These are phyloP conservation scores for Sphenodon punctatus DNA, from an alignment of 2,797 vertebrate genomes.

Conservation along the genomic window DNA sequence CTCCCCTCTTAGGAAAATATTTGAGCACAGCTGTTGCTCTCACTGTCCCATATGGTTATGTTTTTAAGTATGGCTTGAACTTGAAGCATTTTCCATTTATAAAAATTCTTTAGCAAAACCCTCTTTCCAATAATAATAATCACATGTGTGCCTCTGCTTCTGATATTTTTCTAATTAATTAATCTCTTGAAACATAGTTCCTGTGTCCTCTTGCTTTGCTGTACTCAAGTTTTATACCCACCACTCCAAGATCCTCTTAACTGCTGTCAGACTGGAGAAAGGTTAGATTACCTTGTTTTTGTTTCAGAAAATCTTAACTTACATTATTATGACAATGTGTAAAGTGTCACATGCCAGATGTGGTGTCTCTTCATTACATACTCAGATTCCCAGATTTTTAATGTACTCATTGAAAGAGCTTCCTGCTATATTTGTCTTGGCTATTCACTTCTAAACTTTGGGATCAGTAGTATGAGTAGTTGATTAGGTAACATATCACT, in stretches of 20 bases:
- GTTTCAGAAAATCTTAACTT: constrained; percentile 15
- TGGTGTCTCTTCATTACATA: background rate
- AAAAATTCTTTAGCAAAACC: constrained; percentile 56
- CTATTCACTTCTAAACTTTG: background rate
- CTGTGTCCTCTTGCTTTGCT: constrained; percentile 29
- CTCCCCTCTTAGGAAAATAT: constrained; percentile 67
- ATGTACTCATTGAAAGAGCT: background rate
- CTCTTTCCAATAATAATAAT: constrained; percentile 65
- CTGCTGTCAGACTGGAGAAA: background rate
- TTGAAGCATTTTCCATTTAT: constrained; percentile 69
- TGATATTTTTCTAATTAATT: constrained; percentile 66
- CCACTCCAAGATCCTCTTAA: background rate
- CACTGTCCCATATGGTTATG: constrained; percentile 66
- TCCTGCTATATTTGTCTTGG: background rate
- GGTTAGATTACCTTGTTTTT: background rate
- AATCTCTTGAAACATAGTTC: constrained; percentile 42
- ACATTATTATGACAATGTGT: background rate
- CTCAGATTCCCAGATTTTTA: background rate
- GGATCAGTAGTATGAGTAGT: background rate
- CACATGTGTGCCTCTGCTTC: constrained; percentile 42
- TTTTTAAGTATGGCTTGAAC: constrained; percentile 66
- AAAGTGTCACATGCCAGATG: constrained; percentile 11
- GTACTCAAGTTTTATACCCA: background rate
- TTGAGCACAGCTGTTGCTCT: constrained; percentile 62
- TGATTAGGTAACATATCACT: background rate